Evolutionary conservation across 2,113 vertebrate species (phyloP).

Genomic region (Cynopterus brachyotis): DNA sequence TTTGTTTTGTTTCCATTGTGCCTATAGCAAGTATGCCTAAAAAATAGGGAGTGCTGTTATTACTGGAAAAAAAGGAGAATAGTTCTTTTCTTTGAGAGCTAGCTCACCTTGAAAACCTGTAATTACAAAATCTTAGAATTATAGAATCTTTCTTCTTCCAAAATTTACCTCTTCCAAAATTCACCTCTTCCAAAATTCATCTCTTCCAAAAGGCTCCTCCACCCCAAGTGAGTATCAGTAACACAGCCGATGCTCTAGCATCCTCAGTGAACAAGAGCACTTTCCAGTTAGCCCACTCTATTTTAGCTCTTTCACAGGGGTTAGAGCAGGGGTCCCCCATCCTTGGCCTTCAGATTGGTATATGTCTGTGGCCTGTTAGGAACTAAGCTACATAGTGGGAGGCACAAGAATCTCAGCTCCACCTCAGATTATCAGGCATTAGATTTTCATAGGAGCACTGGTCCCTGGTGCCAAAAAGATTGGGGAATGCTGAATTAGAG

Average conservation of each 20-base stretch:
- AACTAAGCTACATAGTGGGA: too few species aligned
- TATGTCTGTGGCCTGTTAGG: too few species aligned
- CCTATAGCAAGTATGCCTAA: background rate
- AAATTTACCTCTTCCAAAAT: background rate
- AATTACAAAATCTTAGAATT: background rate
- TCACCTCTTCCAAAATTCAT: background rate
- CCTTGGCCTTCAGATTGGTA: too few species aligned
- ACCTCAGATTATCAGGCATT: too few species aligned
- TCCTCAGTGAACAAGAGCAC: background rate
- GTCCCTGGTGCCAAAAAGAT: too few species aligned
- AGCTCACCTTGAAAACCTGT: background rate
- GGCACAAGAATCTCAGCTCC: too few species aligned
- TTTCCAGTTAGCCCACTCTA: background rate
- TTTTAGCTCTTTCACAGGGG: background rate
- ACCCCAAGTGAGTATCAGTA: background rate
- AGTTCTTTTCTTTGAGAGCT: background rate
- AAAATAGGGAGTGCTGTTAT: background rate
- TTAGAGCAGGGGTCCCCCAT: background rate
- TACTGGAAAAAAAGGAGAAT: background rate
- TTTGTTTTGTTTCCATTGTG: conserved; percentile 4
- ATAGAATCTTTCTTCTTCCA: background rate
- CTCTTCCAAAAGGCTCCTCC: background rate
- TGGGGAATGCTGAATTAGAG: too few species aligned
- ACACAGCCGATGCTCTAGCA: background rate
- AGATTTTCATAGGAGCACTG: too few species aligned